phyloP scores from a whole-genome alignment of 2,888 invertebrate genomes.

The Stegophylla sp. region DNA sequence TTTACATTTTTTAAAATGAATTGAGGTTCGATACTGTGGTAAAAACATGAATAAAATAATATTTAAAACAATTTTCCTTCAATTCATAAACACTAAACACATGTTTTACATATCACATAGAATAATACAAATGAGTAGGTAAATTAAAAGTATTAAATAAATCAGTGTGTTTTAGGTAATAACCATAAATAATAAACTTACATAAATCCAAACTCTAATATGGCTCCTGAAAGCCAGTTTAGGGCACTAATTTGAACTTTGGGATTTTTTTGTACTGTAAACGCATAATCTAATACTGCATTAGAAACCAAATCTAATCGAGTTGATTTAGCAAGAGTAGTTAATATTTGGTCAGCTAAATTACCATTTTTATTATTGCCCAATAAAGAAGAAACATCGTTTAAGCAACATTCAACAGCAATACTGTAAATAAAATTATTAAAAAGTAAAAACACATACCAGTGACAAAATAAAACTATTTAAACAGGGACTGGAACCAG shows the following conservation, averaged over 20 bases:
- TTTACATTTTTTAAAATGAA: slow-evolving; percentile 78
- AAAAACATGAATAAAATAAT: no score
- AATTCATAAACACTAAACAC: no score
- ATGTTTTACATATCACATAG: no score
- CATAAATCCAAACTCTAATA: slow-evolving; percentile 87
- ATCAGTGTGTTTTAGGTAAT: no score
- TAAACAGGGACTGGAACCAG: no score
- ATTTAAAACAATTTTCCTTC: no score
- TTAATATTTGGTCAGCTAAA: slow-evolving; percentile 75
- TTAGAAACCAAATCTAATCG: slow-evolving; percentile 77
- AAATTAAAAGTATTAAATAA: no score
- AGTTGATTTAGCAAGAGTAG: slow-evolving; percentile 79
- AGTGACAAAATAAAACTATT: no score
- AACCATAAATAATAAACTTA: slow-evolving; percentile 69
- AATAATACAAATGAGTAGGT: no score
- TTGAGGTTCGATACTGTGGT: slow-evolving; percentile 74
- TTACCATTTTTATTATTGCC: slow-evolving; percentile 82
- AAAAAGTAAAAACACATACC: slow-evolving; percentile 9
- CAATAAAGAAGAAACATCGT: slow-evolving; percentile 83
- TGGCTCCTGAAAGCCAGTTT: slow-evolving; percentile 78
- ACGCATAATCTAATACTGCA: slow-evolving; percentile 77
- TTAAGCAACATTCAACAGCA: slow-evolving; percentile 77
- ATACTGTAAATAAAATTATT: slow-evolving; percentile 67
- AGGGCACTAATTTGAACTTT: slow-evolving; percentile 88
- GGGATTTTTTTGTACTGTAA: slow-evolving; percentile 84